Base-by-base conservation (phyloP, 2,888 invertebrate species). In the Phengaris arion region DNA sequence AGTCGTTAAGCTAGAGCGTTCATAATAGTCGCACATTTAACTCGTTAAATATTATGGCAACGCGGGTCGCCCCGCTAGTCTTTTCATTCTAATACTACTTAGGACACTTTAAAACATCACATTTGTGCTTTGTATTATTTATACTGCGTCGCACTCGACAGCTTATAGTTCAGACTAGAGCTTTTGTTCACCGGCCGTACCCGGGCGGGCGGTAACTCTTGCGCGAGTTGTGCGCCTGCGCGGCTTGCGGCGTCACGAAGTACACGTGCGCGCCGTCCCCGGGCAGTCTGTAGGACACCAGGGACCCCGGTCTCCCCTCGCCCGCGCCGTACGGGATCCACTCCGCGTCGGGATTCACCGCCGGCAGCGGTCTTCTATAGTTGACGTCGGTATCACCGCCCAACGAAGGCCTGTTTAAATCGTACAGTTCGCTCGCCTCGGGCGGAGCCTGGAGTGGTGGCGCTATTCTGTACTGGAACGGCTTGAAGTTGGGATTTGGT, bases 221-320 rank as follows among this genome's bases (percentile, higher is more conserved):
- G 68, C 90, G 59, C 68, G 70, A 22, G 57, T 55, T 45, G 68
- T 52, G 35, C 74, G 79, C 84, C 76, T 87, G 87, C 57, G 87
- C 86, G 73, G 84, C 94, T 82, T 96, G 96, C 3, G 97, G 96
- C 76, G 96, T 96, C 77, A 96, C 89, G 91, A 97, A 97, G 85
- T 96, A 97, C 82, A 96, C 96, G 87, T 96, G 97, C 0, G 96
- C 96, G 10, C 96, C 96, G 81, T 96, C 96, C 0, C 96, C 96
- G 0, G 97, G 96, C 77, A 96, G 89, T 81, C 95, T 91, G 86
- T 96, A 97, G 10, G 96, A 96, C 79, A 96, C 95, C 82, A 95
- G 95, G 35, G 96, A 95, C n/a, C 83, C 82, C 77, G 81, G 76
- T 75, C 79, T 0, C 83, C 86, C 79, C 84, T 85, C 78, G 89